phyloP scores from a whole-genome alignment of 2,113 vertebrate species.

The Bujurquina vittata region DNA sequence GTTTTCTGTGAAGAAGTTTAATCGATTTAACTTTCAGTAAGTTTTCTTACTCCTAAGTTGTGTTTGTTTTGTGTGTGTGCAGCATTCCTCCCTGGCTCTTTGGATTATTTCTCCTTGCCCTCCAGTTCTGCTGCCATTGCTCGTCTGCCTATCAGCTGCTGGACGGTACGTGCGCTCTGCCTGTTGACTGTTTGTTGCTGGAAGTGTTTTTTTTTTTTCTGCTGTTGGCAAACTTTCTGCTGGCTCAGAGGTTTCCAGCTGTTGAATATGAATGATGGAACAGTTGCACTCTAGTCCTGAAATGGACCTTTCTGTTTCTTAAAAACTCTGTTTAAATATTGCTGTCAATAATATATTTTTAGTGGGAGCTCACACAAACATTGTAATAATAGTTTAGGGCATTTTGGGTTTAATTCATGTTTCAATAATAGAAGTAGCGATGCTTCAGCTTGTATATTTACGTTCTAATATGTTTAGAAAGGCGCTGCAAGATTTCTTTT shows the following conservation, averaged over 20 bases:
- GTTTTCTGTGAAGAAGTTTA: not conserved
- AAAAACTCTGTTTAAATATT: not conserved
- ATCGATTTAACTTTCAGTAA: not conserved
- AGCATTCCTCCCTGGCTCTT: constrained; percentile 70
- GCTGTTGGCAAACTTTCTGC: constrained; percentile 26
- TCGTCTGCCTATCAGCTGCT: constrained; percentile 64
- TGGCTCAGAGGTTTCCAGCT: constrained; percentile 31
- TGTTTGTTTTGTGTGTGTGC: constrained; percentile 23
- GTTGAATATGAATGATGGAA: constrained; percentile 20
- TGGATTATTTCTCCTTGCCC: constrained; percentile 66
- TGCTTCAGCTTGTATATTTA: not conserved
- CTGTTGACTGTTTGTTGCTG: not conserved
- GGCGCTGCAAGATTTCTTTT: fast-evolving
- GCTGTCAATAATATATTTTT: not conserved
- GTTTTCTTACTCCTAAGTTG: constrained; percentile 19
- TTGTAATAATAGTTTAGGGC: not conserved
- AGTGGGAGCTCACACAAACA: not conserved
- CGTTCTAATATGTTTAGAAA: not conserved
- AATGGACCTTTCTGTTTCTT: not conserved
- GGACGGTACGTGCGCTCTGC: constrained; percentile 70
- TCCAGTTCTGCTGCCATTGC: constrained; percentile 57
- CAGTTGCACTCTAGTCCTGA: constrained; percentile 7
- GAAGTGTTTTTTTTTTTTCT: not conserved
- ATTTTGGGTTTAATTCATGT: not conserved
- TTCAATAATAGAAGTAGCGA: not conserved